Conservation (phyloP, 2,888 invertebrate genomes). For the Epistrophella euchroma region DNA sequence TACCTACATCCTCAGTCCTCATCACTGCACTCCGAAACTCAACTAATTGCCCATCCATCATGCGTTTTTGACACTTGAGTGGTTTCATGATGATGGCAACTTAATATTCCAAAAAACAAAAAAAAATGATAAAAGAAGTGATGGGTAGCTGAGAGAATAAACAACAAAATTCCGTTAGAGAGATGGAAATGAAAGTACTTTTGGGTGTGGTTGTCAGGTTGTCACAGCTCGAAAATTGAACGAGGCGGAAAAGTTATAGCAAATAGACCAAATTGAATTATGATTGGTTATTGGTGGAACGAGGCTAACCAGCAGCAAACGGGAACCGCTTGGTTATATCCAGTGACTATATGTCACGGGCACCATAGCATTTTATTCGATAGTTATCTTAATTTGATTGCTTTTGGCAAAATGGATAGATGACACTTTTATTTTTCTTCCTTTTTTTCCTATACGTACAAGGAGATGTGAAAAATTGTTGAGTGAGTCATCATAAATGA, state of each 20-base stretch:
- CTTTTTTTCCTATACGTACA: background rate
- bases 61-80: conserved; percentile 46
- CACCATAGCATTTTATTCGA: conserved; percentile 46
- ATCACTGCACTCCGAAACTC: background rate
- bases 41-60: conserved; percentile 37
- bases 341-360: conserved; percentile 44
- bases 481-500: background rate
- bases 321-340: conserved; percentile 4
- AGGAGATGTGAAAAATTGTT: background rate
- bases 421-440: conserved; percentile 9
- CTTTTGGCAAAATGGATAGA: conserved; percentile 13
- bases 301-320: background rate
- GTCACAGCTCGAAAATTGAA: background rate
- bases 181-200: background rate
- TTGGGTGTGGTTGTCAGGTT: conserved; percentile 29
- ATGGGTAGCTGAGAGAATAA: conserved; percentile 4
- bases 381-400: conserved; percentile 56
- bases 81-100: conserved; percentile 48
- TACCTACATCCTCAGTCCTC: too few relatives aligned
- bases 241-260: conserved; percentile 28
- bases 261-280: conserved; percentile 42
- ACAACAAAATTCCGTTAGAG: conserved; percentile 29
- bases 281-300: conserved; percentile 41
- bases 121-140: background rate
- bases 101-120: conserved; percentile 35